A percentile compares a stretch with the other conserved stretches of the same genome.
phyloP scores from a whole-genome alignment of 2,888 invertebrate species.

The Drosophila kuntzei region DNA sequence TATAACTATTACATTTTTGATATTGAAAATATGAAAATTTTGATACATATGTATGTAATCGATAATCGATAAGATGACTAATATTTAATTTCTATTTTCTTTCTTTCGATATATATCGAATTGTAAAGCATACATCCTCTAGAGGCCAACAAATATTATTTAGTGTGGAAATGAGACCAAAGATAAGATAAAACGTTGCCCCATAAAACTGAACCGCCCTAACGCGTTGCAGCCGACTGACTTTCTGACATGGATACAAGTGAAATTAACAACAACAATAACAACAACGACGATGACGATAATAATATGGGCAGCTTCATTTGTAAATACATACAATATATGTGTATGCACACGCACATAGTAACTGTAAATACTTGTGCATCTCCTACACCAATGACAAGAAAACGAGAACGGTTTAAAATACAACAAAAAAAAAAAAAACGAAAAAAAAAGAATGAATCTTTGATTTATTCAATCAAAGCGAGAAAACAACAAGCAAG shows the following conservation, averaged over 20 bases:
- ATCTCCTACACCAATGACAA: constrained; percentile 28
- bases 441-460: constrained; percentile 15
- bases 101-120: not conserved
- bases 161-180: constrained; percentile 18
- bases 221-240: constrained; percentile 21
- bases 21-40: too few species aligned
- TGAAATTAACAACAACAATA: constrained; percentile 50
- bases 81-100: too few species aligned
- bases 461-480: constrained; percentile 69
- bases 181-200: constrained; percentile 49
- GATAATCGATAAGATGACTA: too few species aligned
- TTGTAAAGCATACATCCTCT: not conserved
- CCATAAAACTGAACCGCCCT: constrained; percentile 51
- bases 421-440: not conserved
- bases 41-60: too few species aligned
- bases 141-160: constrained; percentile 4
- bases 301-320: constrained; percentile 32
- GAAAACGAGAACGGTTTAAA: constrained; percentile 35
- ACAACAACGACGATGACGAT: constrained; percentile 7
- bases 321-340: constrained; percentile 7
- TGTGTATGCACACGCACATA: constrained; percentile 17
- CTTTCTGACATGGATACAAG: constrained; percentile 61
- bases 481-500: constrained; percentile 29
- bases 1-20: too few species aligned
- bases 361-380: constrained; percentile 55